phyloP scores from a whole-genome alignment of 2,888 invertebrate genomes.

The Mongoloraphidia duomilia region DNA sequence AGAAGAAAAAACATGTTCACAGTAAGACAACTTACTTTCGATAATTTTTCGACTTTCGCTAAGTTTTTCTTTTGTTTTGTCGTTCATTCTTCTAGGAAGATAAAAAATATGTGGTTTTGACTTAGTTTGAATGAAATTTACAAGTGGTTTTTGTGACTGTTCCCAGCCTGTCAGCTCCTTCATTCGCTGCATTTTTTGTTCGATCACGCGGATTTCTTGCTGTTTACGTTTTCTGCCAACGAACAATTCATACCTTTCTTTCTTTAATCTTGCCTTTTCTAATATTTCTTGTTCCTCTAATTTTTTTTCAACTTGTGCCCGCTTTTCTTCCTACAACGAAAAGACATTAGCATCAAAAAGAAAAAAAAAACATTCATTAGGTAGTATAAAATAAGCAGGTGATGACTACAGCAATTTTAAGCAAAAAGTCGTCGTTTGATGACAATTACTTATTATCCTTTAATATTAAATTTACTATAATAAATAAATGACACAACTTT shows the following conservation, averaged over 20 bases:
- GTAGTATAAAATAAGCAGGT: no score
- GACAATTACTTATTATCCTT: no score
- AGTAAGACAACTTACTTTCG: constrained; percentile 38
- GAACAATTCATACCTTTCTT: constrained; percentile 73
- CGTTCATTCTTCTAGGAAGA: constrained; percentile 65
- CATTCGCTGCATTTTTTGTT: constrained; percentile 78
- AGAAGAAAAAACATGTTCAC: constrained; percentile 4
- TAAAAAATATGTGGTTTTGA: constrained; percentile 78
- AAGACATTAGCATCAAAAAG: not conserved
- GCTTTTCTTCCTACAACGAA: constrained; percentile 55
- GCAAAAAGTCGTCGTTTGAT: no score
- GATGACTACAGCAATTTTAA: no score
- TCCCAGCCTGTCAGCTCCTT: constrained; percentile 86
- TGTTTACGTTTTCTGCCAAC: constrained; percentile 76
- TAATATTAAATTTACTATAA: not conserved
- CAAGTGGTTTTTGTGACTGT: constrained; percentile 55
- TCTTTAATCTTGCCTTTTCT: constrained; percentile 72
- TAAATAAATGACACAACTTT: constrained; percentile 3
- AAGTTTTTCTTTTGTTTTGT: constrained; percentile 50
- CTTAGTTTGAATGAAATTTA: constrained; percentile 76
- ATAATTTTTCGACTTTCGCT: constrained; percentile 45
- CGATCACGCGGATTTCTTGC: constrained; percentile 73
- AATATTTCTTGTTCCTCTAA: constrained; percentile 81
- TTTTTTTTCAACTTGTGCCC: constrained; percentile 78
- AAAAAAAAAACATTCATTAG: no score